phyloP scores from a whole-genome alignment of 2,888 invertebrate species.

The Eudasyphora cyanicolor region DNA sequence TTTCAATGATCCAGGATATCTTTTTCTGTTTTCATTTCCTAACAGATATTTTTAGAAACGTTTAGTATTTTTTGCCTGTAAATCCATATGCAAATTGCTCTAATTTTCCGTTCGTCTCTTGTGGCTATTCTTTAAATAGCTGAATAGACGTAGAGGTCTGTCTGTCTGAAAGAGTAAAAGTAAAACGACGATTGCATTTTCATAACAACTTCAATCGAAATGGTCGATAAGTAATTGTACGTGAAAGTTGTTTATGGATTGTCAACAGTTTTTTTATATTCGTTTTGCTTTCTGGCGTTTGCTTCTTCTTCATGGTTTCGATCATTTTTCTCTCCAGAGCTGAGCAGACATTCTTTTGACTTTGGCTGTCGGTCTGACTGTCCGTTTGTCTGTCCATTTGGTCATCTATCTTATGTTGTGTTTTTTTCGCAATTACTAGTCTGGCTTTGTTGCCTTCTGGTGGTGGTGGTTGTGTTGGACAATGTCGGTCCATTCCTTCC shows the following conservation, averaged over 20 bases:
- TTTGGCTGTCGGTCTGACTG: not conserved
- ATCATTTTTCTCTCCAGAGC: slow-evolving; percentile 31
- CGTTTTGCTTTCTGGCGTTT: not conserved
- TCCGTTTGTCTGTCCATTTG: not conserved
- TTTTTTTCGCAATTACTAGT: not conserved
- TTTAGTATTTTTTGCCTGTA: too few species aligned
- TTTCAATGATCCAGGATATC: too few species aligned
- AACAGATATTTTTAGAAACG: too few species aligned
- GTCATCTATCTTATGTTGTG: not conserved
- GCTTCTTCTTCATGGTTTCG: slow-evolving; percentile 23
- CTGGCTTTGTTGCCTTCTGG: not conserved
- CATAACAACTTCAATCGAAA: slow-evolving; percentile 16
- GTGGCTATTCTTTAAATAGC: too few species aligned
- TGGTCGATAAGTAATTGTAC: slow-evolving; percentile 56
- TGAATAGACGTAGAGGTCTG: too few species aligned
- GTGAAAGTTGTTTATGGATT: slow-evolving; percentile 65
- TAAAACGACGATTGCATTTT: slow-evolving; percentile 22
- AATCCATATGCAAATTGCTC: too few species aligned
- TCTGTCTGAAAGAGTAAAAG: slow-evolving; percentile 63
- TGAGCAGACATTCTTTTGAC: slow-evolving; percentile 57
- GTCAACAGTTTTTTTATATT: slow-evolving; percentile 54
- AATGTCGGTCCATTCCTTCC: not conserved
- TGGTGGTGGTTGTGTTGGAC: not conserved
- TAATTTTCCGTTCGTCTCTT: too few species aligned
- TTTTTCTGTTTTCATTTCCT: too few species aligned